Conservation (phyloP, 1,140 invertebrate genomes). For the Oreohelix idahoensis region DNA sequence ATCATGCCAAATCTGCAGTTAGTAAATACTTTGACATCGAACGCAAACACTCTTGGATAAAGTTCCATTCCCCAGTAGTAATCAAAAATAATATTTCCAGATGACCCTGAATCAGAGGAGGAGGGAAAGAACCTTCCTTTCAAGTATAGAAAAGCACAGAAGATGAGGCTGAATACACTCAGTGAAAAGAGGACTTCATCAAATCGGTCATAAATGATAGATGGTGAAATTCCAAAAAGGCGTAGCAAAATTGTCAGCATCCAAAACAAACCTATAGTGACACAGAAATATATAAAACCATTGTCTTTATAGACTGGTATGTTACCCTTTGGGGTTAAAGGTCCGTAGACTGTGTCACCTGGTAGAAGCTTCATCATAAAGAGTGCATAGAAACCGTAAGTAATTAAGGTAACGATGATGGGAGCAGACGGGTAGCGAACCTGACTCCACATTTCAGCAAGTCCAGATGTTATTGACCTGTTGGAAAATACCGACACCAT, state of each 20-base stretch:
- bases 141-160: slow-evolving; percentile 74
- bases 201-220: slow-evolving; percentile 74
- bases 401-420: slow-evolving; percentile 55
- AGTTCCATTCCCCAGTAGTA: slow-evolving; percentile 79
- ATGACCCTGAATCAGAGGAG: slow-evolving; percentile 61
- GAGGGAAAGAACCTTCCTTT: slow-evolving; percentile 72
- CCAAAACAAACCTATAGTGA: slow-evolving; percentile 70
- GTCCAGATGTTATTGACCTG: slow-evolving; percentile 45
- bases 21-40: slow-evolving; percentile 73
- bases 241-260: slow-evolving; percentile 61
- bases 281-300: slow-evolving; percentile 75
- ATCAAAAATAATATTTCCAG: slow-evolving; percentile 74
- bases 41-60: slow-evolving; percentile 75
- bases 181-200: slow-evolving; percentile 74
- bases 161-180: slow-evolving; percentile 74
- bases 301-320: slow-evolving; percentile 76
- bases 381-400: slow-evolving; percentile 63
- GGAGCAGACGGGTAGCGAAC: slow-evolving; percentile 53
- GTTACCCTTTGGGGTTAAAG: slow-evolving; percentile 74
- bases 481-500: slow-evolving; percentile 45
- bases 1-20: slow-evolving; percentile 77
- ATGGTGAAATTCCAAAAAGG: slow-evolving; percentile 60
- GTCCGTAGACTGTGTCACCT: slow-evolving; percentile 74
- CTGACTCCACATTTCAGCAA: slow-evolving; percentile 59
- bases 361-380: slow-evolving; percentile 72